Percentiles rank a stretch among this genome's conserved stretches.
These are phyloP conservation scores for Mustela nigripes DNA, from an alignment of 2,113 vertebrate genomes.

Conservation along the genomic window DNA sequence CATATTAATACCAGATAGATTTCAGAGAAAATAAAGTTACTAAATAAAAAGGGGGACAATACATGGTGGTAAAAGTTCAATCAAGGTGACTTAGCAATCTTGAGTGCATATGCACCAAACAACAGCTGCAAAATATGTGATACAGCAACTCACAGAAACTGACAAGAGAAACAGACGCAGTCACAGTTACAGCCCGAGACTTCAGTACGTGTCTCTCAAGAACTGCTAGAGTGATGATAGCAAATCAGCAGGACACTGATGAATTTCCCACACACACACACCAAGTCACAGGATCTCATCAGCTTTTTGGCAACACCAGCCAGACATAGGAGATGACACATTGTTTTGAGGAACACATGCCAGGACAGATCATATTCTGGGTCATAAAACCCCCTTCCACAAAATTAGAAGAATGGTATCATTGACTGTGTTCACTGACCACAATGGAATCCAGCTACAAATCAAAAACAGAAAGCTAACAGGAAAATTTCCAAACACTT, in stretches of 20 bases:
- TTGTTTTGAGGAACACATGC: background rate
- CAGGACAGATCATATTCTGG: background rate
- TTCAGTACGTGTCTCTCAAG: background rate
- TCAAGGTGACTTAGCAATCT: background rate
- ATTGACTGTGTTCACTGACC: background rate
- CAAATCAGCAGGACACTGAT: background rate
- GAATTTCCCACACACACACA: background rate
- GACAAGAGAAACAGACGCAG: background rate
- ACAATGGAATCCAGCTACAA: background rate
- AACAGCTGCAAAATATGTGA: background rate
- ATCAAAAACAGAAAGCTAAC: background rate
- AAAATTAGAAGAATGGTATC: background rate
- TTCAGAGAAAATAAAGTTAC: background rate
- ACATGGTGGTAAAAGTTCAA: background rate
- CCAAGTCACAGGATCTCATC: background rate
- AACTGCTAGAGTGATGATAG: background rate
- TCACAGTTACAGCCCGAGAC: background rate
- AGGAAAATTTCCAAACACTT: background rate
- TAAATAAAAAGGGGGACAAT: background rate
- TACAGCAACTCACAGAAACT: background rate
- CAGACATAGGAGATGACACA: background rate
- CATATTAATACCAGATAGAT: background rate
- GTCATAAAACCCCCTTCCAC: background rate
- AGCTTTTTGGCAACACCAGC: background rate
- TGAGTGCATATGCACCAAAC: background rate